Conservation (phyloP, 2,113 vertebrate species). For the Rattus rattus region DNA sequence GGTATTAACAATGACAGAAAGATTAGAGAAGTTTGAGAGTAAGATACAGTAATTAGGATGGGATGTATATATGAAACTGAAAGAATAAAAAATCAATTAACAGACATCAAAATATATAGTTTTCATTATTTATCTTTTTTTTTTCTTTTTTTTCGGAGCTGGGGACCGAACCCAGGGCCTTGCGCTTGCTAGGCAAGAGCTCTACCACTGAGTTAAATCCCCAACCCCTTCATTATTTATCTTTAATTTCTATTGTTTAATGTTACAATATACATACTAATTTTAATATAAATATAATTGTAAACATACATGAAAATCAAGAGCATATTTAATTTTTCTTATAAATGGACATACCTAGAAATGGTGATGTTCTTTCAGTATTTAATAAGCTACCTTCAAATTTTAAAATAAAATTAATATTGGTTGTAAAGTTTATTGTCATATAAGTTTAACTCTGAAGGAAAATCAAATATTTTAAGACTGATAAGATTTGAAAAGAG, state of each 20-base stretch:
- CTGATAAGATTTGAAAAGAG: background rate
- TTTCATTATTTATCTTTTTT: too few species aligned
- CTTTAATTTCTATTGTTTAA: background rate
- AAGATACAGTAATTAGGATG: background rate
- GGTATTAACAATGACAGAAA: background rate
- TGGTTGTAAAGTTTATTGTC: background rate
- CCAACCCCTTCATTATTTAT: background rate
- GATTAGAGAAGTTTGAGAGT: background rate
- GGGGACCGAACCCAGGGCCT: too few species aligned
- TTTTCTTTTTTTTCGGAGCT: background rate
- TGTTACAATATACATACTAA: background rate
- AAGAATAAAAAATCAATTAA: background rate
- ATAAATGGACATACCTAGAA: background rate
- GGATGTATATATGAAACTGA: background rate
- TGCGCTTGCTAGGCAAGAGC: too few species aligned
- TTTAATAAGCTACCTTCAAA: background rate
- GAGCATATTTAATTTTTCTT: background rate
- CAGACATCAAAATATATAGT: background rate
- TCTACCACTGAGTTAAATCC: too few species aligned
- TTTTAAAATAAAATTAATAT: conserved; percentile 2
- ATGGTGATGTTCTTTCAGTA: background rate
- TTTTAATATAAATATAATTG: background rate
- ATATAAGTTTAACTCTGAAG: background rate
- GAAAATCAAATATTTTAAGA: background rate
- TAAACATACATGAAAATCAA: background rate